A percentile compares a stretch with the other conserved stretches of the same genome.
phyloP scores from a whole-genome alignment of 2,113 vertebrate genomes.

The Prunella himalayana region DNA sequence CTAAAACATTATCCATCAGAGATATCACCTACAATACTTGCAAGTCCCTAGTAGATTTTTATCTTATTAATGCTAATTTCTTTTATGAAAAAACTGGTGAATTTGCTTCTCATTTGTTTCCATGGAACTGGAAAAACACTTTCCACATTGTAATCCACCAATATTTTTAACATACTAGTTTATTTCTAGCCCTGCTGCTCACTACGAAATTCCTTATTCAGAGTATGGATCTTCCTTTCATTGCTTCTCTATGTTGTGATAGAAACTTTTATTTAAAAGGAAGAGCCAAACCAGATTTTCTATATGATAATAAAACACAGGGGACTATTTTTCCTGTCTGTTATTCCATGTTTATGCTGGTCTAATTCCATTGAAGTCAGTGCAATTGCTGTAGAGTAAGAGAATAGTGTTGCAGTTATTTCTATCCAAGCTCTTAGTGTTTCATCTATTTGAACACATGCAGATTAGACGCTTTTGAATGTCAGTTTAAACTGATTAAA shows the following conservation, averaged over 20 bases:
- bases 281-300: neutral
- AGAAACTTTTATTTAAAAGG: neutral
- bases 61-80: slow-evolving; percentile 15
- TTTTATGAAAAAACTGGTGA: neutral
- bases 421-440: neutral
- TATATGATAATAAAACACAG: neutral
- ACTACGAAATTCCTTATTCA: neutral
- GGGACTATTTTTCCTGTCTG: neutral
- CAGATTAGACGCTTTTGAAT: neutral
- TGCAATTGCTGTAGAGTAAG: neutral
- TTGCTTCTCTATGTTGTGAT: neutral
- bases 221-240: neutral
- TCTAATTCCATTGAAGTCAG: neutral
- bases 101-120: neutral
- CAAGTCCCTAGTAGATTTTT: neutral
- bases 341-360: neutral
- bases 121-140: neutral
- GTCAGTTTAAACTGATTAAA: neutral
- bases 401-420: neutral
- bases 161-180: neutral
- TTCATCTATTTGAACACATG: neutral
- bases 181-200: neutral
- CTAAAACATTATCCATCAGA: slow-evolving; percentile 46
- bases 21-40: neutral
- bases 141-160: neutral